A percentile compares a stretch with the other conserved stretches of the same genome.
These are phyloP conservation scores for Ditula angustiorana DNA, from an alignment of 2,888 invertebrate genomes.

Conservation along the genomic window DNA sequence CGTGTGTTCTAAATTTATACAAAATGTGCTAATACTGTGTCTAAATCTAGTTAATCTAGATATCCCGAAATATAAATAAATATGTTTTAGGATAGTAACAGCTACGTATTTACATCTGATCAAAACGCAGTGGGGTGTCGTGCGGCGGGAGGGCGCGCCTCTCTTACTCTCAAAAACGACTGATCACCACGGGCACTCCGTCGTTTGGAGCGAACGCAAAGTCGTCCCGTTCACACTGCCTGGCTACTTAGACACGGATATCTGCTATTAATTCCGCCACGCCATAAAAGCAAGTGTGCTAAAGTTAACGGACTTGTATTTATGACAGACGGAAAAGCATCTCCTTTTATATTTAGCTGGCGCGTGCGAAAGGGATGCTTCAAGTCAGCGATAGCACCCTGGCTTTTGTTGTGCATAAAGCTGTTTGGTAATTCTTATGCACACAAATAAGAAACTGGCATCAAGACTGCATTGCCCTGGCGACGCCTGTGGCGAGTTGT, in stretches of 20 bases:
- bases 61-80: background rate
- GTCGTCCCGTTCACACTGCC: too few species aligned
- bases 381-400: too few species aligned
- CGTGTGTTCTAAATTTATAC: conserved; percentile 1
- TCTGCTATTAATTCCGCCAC: too few species aligned
- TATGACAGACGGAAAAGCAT: too few species aligned
- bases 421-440: too few species aligned
- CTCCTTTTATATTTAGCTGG: too few species aligned
- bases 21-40: conserved; percentile 3
- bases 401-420: too few species aligned
- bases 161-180: background rate
- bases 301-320: too few species aligned
- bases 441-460: too few species aligned
- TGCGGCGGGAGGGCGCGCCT: conserved; percentile 19
- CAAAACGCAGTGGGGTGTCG: background rate
- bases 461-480: background rate
- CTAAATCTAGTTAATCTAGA: background rate
- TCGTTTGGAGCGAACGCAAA: background rate
- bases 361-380: too few species aligned
- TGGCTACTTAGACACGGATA: too few species aligned
- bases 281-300: too few species aligned
- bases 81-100: background rate
- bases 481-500: conserved; percentile 37
- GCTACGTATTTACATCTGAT: conserved; percentile 23
- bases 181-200: background rate